phyloP scores from a whole-genome alignment of 2,113 vertebrate genomes.

The Gymnorhina tibicen region DNA sequence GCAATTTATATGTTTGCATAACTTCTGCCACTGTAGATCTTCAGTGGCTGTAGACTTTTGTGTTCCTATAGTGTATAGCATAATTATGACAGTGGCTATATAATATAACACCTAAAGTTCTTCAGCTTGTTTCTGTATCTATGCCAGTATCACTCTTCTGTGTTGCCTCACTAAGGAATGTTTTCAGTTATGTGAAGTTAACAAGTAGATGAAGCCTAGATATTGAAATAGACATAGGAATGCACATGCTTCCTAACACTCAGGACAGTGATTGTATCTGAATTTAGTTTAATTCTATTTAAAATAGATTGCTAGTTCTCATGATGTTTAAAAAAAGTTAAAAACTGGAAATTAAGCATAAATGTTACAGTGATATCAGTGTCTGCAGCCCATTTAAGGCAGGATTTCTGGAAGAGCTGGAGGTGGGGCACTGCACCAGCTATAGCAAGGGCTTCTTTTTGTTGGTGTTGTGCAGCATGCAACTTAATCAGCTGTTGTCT shows the following conservation, averaged over 20 bases:
- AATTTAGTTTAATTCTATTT: not conserved
- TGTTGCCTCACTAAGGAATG: not conserved
- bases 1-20: not conserved
- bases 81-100: not conserved
- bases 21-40: not conserved
- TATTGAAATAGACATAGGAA: not conserved
- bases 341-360: not conserved
- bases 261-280: not conserved
- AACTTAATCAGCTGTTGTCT: not conserved
- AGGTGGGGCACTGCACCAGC: not conserved
- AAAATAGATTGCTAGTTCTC: not conserved
- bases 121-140: not conserved
- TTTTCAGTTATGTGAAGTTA: not conserved
- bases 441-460: not conserved
- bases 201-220: not conserved
- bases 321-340: not conserved
- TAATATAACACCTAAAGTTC: not conserved
- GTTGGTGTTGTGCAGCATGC: not conserved
- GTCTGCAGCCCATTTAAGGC: not conserved
- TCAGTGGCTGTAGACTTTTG: not conserved
- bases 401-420: not conserved
- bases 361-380: not conserved
- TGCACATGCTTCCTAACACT: not conserved
- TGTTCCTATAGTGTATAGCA: not conserved
- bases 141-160: not conserved